Evolutionary conservation across 2,888 invertebrate species (phyloP).

Genomic region (Pseudanteris insignis): DNA sequence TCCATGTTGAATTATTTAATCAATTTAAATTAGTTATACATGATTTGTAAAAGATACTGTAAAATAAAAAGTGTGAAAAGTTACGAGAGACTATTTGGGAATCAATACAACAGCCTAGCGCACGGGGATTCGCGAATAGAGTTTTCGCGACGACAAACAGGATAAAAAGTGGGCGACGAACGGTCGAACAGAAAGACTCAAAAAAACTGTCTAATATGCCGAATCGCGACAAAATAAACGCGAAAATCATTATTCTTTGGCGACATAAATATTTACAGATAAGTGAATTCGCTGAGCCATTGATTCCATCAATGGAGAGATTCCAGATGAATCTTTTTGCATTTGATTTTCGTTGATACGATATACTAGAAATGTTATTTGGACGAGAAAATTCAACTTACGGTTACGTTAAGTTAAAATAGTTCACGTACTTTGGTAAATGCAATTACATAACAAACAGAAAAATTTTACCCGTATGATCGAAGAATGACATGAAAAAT

Average conservation of each 20-base stretch:
- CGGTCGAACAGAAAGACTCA: constrained; percentile 6
- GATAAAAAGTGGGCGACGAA: constrained; percentile 14
- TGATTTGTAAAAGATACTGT: too few species aligned
- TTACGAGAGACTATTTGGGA: too few species aligned
- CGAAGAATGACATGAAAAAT: constrained; percentile 5
- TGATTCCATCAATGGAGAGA: constrained; percentile 21
- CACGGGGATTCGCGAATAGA: too few species aligned
- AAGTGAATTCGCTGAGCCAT: constrained; percentile 11
- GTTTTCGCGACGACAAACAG: constrained; percentile 22
- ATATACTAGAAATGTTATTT: constrained; percentile 26
- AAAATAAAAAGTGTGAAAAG: too few species aligned
- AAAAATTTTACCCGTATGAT: background rate
- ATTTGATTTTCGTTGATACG: constrained; percentile 25
- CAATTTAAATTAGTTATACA: too few species aligned
- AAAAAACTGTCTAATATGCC: constrained; percentile 21
- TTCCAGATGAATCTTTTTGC: constrained; percentile 14
- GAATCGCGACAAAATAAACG: constrained; percentile 8
- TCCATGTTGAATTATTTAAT: too few species aligned
- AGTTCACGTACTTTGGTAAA: constrained; percentile 12
- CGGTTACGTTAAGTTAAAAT: constrained; percentile 9
- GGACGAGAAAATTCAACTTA: constrained; percentile 21
- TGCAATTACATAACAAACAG: too few species aligned
- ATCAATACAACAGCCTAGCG: too few species aligned
- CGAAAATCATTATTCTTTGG: constrained; percentile 17
- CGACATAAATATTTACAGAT: constrained; percentile 23